Evolutionary conservation across 2,113 vertebrate genomes (phyloP).

Genomic region (Balaeniceps rex): DNA sequence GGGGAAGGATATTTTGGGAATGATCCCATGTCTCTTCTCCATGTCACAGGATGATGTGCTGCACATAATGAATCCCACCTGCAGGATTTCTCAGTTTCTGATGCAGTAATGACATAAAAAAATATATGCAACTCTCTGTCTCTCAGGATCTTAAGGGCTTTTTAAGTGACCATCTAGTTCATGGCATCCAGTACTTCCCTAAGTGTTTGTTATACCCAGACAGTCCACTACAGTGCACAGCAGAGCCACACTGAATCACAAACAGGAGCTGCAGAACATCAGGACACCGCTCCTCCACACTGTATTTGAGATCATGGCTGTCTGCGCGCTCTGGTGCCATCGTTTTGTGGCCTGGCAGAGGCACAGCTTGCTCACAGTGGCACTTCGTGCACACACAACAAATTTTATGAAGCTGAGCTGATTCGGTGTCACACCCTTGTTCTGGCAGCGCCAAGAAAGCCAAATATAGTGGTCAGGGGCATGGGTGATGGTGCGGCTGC

Average conservation of each 20-base stretch:
- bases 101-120: background rate
- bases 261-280: background rate
- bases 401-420: background rate
- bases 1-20: conserved; percentile 28
- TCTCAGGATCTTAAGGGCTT: background rate
- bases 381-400: background rate
- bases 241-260: background rate
- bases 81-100: background rate
- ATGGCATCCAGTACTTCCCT: background rate
- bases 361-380: background rate
- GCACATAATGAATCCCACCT: background rate
- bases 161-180: background rate
- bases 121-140: background rate
- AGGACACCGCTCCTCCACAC: background rate
- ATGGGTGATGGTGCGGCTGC: background rate
- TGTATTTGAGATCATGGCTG: accelerated
- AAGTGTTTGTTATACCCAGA: background rate
- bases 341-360: accelerated
- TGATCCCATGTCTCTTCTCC: background rate
- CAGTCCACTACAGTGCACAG: background rate
- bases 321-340: accelerated
- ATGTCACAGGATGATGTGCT: background rate
- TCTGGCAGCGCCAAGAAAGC: background rate
- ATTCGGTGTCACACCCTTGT: accelerated
- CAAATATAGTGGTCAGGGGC: accelerated